Base-by-base conservation (phyloP, 1,140 invertebrate genomes). In the Phortica variegata region DNA sequence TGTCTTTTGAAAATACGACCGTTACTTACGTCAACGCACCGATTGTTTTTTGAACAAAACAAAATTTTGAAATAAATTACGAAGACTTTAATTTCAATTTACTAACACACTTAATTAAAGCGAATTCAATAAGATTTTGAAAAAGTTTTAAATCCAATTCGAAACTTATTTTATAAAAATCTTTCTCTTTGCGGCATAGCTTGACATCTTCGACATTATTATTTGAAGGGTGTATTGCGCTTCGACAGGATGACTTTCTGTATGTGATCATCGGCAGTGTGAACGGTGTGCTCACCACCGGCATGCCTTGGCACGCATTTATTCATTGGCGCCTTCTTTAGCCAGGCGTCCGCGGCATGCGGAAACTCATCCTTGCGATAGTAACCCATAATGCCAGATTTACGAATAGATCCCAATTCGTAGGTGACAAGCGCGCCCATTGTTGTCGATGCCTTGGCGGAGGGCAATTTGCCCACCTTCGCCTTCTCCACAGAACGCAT, bases 231-330 rank as follows among this genome's bases (percentile, higher is more conserved):
- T n/a, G 23, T 10, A 26, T 26, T 26, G 23, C 23, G 23, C 40
- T 66, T 66, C 37, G 60, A 66, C 4, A 61, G 23, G 9, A 70
- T 45, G 1, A 73, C 62, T 48, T 73, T 73, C 47, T 73, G 58
- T 45, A 70, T 45, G 48, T 84, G 80, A 54, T 88, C 86, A 29
- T 82, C 80, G 3, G 85, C 79, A 10, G 83, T 87, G 26, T 84
- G 84, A 0, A 82, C 72, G 3, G 87, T 88, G 61, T 89, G 86
- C 43, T 82, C 84, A 12, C 87, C 87, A 13, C 87, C 87, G 38
- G 84, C 86, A 60, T 88, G 88, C 3, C 87, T 82, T 51, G 85
- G 85, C 37, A 83, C 84, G 6, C 85, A 71, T 56, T 86, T 80
- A 50, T 82, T 82, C 41, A 78, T 58, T 0, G 56, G 51, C 3